These are phyloP conservation scores for Leptinotarsa defecta DNA, from an alignment of 1,140 invertebrate genomes.

Conservation along the genomic window DNA sequence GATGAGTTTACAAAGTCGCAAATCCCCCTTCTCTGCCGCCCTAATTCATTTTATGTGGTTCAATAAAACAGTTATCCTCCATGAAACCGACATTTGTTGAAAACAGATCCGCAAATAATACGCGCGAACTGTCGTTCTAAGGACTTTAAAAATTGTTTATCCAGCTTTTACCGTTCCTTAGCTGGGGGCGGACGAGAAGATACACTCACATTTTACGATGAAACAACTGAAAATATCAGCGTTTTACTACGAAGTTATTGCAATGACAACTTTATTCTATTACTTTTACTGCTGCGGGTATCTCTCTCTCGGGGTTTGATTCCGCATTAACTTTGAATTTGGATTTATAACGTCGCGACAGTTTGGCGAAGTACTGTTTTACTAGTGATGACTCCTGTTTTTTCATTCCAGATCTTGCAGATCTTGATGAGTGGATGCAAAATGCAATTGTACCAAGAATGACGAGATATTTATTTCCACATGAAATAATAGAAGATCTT, in stretches of 20 bases:
- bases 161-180: slow-evolving; percentile 10
- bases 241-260: slow-evolving; percentile 36
- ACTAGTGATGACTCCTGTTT: no score
- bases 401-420: no score
- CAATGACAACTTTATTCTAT: slow-evolving; percentile 34
- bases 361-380: slow-evolving; percentile 1
- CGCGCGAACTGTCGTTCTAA: slow-evolving; percentile 10
- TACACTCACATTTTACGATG: slow-evolving; percentile 30
- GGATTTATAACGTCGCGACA: slow-evolving; percentile 11
- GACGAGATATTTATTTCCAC: no score
- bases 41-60: slow-evolving; percentile 12
- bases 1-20: background rate
- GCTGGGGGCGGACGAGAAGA: background rate
- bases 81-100: slow-evolving; percentile 18
- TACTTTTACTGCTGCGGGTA: slow-evolving; percentile 18
- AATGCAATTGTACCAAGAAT: no score
- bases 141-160: slow-evolving; percentile 27
- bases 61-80: slow-evolving; percentile 13
- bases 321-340: slow-evolving; percentile 23
- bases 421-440: no score
- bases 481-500: no score
- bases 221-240: slow-evolving; percentile 36
- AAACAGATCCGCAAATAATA: slow-evolving; percentile 20
- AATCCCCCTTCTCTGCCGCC: background rate
- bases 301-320: slow-evolving; percentile 27